Percentiles rank a stretch among this genome's conserved stretches.
Conservation (phyloP, 92 coral and sea anemone genomes). For the Parazoanthus darwini region DNA sequence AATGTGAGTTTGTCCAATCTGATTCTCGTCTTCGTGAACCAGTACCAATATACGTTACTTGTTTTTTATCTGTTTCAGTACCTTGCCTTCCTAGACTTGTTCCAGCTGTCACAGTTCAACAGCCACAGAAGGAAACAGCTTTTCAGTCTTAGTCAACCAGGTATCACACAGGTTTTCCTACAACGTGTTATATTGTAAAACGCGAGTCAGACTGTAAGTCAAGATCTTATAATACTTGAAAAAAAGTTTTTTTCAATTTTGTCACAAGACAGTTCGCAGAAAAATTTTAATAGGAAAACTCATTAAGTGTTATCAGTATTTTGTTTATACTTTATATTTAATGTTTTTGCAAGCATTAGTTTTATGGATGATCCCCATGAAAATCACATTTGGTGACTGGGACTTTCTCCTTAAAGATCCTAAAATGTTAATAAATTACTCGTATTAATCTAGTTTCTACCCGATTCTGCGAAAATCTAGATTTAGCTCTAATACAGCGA, state of each 20-base stretch:
- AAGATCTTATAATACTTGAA: neutral
- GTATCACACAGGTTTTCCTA: conserved; percentile 41
- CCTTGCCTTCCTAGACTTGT: conserved; percentile 90
- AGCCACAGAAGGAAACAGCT: conserved; percentile 84
- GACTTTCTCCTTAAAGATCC: too few relatives aligned
- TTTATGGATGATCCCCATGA: too few relatives aligned
- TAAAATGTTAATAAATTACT: too few relatives aligned
- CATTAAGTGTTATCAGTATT: neutral
- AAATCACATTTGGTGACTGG: too few relatives aligned
- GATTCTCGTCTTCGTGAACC: neutral
- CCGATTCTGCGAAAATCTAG: too few relatives aligned
- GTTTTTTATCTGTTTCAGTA: conserved; percentile 53
- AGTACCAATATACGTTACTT: neutral
- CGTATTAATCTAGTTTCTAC: too few relatives aligned
- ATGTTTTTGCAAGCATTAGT: too few relatives aligned
- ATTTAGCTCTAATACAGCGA: too few relatives aligned
- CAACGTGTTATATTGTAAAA: neutral
- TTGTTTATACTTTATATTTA: too few relatives aligned
- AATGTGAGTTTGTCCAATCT: neutral
- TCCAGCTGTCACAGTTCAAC: conserved; percentile 88
- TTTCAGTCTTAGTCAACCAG: conserved; percentile 90
- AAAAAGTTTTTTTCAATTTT: too few relatives aligned
- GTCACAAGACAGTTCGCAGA: neutral
- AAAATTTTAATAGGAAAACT: too few relatives aligned
- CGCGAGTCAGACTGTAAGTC: neutral